Base-by-base conservation (phyloP, 2,113 vertebrate genomes). In the Cettia cetti region DNA sequence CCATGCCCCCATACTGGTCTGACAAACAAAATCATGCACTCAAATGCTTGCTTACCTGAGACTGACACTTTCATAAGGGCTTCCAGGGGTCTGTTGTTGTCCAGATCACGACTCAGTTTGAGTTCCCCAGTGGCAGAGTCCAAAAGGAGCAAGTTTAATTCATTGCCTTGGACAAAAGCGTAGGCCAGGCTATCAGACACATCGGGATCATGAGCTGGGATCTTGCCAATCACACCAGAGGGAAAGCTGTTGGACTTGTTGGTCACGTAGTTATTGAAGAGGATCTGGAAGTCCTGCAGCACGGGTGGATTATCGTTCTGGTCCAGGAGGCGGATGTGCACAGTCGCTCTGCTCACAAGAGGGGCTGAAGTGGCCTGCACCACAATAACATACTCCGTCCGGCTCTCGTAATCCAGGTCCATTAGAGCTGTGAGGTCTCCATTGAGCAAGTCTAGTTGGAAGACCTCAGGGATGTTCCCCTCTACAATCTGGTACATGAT, bases 401-500 rank as follows among this genome's bases (percentile, higher is more conserved):
- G 98, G 37, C 95, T 97, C 94, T 99, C 99, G 1, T 99, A 99
- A 97, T 99, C 99, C 96, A 99, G 96, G 82, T 99, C 99, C 11
- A 97, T 98, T 75, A 99, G 98, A 4, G 99, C 98, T 1, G 97
- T 99, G 60, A 99, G 98, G 96, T 99, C 99, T 6, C 99, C 99
- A 0, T 98, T 99, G 79, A 99, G 99, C 80, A 99, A 98, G 91
- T 99, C 99, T 45, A 99, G 97, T 74, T 99, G 98, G 94, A 99
- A 99, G 75, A 99, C 98, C 94, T 99, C 99, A 0, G 99, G 99
- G 65, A 98, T 97, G 50, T 99, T 99, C 37, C 99, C 99, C 92
- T 99, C 99, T 52, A 99, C 99, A 0, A 99, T 99, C 96, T 99
- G 99, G 89, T 99, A 99, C 98, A 99, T 99, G 96, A 99, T 99